phyloP scores from a whole-genome alignment of 2,797 vertebrate genomes.

The Vireo griseus region DNA sequence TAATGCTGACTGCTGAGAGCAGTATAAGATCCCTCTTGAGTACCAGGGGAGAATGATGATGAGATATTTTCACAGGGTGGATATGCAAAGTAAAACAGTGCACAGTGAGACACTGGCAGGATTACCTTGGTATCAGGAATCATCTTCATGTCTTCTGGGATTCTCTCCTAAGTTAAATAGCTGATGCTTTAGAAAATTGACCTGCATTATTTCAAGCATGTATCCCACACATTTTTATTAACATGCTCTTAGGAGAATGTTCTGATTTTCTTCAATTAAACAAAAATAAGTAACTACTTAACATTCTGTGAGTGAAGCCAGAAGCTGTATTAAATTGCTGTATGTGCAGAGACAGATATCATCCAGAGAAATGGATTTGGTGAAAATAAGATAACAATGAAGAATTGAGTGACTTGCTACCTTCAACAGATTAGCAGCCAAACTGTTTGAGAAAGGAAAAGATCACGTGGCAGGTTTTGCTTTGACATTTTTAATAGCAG shows the following conservation, averaged over 20 bases:
- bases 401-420: not conserved
- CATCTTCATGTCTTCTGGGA: not conserved
- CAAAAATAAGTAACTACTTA: not conserved
- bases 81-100: slow-evolving; percentile 7
- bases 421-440: not conserved
- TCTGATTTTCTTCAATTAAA: slow-evolving; percentile 45
- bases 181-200: not conserved
- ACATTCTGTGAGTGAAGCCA: not conserved
- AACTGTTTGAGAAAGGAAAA: not conserved
- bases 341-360: not conserved
- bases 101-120: not conserved
- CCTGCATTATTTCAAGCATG: not conserved
- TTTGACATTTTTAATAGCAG: not conserved
- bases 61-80: not conserved
- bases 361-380: not conserved
- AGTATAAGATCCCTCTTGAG: not conserved
- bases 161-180: not conserved
- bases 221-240: slow-evolving; percentile 6
- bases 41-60: slow-evolving; percentile 16
- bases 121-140: not conserved
- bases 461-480: not conserved
- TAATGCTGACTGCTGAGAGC: slow-evolving; percentile 38
- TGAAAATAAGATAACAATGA: not conserved
- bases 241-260: not conserved
- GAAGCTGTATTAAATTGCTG: not conserved